Percentiles rank a stretch among this genome's conserved stretches.
phyloP scores from a whole-genome alignment of 1,140 invertebrate genomes.

The Drosophila kurseongensis region DNA sequence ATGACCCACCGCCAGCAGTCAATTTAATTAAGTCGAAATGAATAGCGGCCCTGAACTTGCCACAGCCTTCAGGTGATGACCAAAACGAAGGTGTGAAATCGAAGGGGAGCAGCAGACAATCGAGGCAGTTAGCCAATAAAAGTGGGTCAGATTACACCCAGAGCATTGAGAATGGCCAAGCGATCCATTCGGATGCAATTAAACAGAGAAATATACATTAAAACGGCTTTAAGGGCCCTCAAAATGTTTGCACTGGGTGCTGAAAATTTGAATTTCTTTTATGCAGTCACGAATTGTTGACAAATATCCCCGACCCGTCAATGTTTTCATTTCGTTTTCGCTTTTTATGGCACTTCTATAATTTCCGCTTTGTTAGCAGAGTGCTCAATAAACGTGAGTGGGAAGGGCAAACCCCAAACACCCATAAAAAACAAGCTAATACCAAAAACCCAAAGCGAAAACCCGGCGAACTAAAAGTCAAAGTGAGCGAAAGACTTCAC shows the following conservation, averaged over 20 bases:
- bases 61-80: conserved; percentile 26
- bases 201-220: conserved; percentile 39
- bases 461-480: conserved; percentile 31
- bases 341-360: conserved; percentile 57
- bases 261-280: conserved; percentile 45
- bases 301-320: conserved; percentile 38
- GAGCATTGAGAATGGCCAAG: conserved; percentile 27
- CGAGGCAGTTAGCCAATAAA: conserved; percentile 24
- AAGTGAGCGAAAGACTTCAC: conserved; percentile 48
- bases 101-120: conserved; percentile 21
- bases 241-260: conserved; percentile 6
- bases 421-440: conserved; percentile 26
- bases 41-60: conserved; percentile 53
- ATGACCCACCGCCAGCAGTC: conserved; percentile 13
- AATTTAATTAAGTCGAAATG: conserved; percentile 38
- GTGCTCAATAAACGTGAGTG: conserved; percentile 36
- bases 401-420: conserved; percentile 17
- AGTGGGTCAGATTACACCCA: conserved; percentile 68
- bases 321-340: conserved; percentile 37
- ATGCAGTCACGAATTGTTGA: conserved; percentile 72
- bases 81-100: conserved; percentile 50
- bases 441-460: conserved; percentile 24
- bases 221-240: conserved; percentile 22
- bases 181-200: conserved; percentile 28
- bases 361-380: conserved; percentile 51